Evolutionary conservation across 2,888 invertebrate species (phyloP), one percentile per base, ranked within the genome.

Genomic region (Drosophila anceps): DNA sequence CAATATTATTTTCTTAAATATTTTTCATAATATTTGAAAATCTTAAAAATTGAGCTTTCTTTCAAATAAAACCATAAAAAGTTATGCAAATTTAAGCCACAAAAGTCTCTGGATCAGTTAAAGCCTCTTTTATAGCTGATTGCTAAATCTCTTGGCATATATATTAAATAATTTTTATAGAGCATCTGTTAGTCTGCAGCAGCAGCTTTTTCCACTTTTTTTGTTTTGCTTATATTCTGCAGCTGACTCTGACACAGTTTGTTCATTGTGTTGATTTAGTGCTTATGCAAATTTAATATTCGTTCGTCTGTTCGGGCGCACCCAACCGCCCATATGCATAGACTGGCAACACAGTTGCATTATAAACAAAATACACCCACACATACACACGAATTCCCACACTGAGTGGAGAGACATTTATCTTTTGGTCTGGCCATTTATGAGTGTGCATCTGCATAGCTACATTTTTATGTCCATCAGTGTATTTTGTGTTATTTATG

Each of bases 241-340:
- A 66, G 68, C 58, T 58, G 66, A 44, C 59, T 65, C 62, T 68
- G 57, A 24, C 63, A 73, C 57, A 51, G 44, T 55, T 62, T 69
- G 78, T 84, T 78, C 86, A 78, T 87, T 81, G 83, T 89, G 83
- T 84, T 84, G 83, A 85, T 85, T 90, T 90, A 85, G 88, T 88
- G 88, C 86, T 85, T 90, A 85, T 85, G 84, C 88, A 85, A 85
- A 85, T 90, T 85, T 88, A 85, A 90, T 90, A 74, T 77, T 72
- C 76, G 88, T 77, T 79, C 74, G 69, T 64, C 70, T 67, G 55
- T 70, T 59, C 24, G 44, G 39, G 44, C 48, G 51, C 73, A 60
- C 58, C 63, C 61, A 15, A 8, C 15, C 46, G 37, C 67, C 67
- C 90, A 84, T 72, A 82, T 88, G 76, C 86, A 82, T 82, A 75